phyloP scores from a whole-genome alignment of 1,140 invertebrate genomes.

The Neodiprion fabricii region DNA sequence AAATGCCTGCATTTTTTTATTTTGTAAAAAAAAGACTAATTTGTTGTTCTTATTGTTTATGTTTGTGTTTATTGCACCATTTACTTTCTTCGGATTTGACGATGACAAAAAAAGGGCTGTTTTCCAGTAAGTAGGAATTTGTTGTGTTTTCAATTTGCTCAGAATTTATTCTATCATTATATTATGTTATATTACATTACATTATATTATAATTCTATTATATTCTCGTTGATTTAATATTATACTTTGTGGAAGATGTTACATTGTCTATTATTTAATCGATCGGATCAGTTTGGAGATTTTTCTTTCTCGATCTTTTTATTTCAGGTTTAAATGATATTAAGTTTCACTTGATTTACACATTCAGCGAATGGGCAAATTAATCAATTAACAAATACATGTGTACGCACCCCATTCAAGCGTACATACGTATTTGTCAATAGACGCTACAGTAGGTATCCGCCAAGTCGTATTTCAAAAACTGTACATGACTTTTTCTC shows the following conservation, averaged over 20 bases:
- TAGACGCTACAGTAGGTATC: conserved; percentile 8
- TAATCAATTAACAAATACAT: too few relatives aligned
- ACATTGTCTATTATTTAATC: conserved; percentile 21
- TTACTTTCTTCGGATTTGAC: conserved; percentile 75
- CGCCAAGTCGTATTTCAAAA: neutral
- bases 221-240: neutral
- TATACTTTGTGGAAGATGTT: conserved; percentile 7
- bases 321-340: conserved; percentile 30
- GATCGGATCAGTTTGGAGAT: conserved; percentile 37
- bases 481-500: too few relatives aligned
- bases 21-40: conserved; percentile 58
- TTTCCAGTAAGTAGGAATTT: conserved; percentile 80
- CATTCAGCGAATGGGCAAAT: too few relatives aligned
- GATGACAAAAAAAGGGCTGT: conserved; percentile 74
- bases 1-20: conserved; percentile 58
- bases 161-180: conserved; percentile 6
- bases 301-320: conserved; percentile 51
- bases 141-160: conserved; percentile 13
- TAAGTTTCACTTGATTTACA: conserved; percentile 13
- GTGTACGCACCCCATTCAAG: too few relatives aligned
- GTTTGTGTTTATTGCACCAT: conserved; percentile 79
- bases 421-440: too few relatives aligned
- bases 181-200: neutral
- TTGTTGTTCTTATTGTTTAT: conserved; percentile 71
- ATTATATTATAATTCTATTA: neutral